phyloP scores from a whole-genome alignment of 2,797 vertebrate species.

The Mustela erminea region DNA sequence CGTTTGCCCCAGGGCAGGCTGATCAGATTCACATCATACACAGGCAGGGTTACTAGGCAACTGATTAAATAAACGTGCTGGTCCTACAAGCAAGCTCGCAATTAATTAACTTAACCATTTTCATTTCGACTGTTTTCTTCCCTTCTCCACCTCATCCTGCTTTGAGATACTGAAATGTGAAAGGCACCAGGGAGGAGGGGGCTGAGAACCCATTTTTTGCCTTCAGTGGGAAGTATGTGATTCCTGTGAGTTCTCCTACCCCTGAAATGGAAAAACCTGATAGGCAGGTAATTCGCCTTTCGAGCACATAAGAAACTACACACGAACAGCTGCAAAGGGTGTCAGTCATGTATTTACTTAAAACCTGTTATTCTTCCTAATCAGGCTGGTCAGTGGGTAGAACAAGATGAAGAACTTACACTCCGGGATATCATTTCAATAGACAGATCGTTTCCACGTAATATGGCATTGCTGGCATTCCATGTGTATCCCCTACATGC shows the following conservation, averaged over 20 bases:
- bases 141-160: conserved; percentile 76
- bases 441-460: not conserved
- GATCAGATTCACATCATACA: conserved; percentile 88
- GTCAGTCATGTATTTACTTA: not conserved
- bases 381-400: not conserved
- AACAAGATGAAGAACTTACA: not conserved
- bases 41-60: conserved; percentile 91
- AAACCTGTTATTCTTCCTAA: not conserved
- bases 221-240: not conserved
- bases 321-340: not conserved
- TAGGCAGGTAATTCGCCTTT: conserved; percentile 23
- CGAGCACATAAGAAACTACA: not conserved
- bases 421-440: not conserved
- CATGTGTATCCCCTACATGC: fast-evolving
- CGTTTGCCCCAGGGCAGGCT: conserved; percentile 84
- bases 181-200: conserved; percentile 55
- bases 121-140: conserved; percentile 87
- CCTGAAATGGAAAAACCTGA: not conserved
- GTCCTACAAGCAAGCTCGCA: conserved; percentile 89
- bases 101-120: conserved; percentile 92
- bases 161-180: conserved; percentile 81
- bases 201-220: not conserved
- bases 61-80: conserved; percentile 91
- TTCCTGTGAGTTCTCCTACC: not conserved
- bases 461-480: fast-evolving